Conservation (phyloP, 2,113 vertebrate genomes). For the Hypomesus transpacificus region DNA sequence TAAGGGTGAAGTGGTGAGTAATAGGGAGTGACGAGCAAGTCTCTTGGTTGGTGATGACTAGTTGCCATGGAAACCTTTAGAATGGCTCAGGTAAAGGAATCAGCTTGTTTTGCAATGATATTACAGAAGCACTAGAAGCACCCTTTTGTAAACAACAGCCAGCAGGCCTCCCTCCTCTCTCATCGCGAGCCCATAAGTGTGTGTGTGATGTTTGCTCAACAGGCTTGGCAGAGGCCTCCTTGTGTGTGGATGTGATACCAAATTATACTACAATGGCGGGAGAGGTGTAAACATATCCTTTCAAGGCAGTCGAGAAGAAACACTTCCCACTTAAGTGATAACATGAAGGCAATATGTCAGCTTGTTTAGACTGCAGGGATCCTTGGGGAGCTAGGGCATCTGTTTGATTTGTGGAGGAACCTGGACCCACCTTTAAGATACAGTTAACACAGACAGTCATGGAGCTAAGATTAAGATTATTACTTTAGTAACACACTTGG, state of each 20-base stretch:
- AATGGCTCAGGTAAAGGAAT: not conserved
- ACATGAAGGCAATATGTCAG: constrained; percentile 2
- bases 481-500: too few relatives aligned
- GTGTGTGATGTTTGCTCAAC: not conserved
- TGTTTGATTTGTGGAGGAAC: not conserved
- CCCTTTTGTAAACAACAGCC: not conserved
- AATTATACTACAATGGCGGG: constrained; percentile 4
- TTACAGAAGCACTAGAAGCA: not conserved
- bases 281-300: constrained; percentile 21
- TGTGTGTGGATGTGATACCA: not conserved
- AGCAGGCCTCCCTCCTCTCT: not conserved
- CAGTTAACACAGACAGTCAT: too few relatives aligned
- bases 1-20: not conserved
- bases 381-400: too few relatives aligned
- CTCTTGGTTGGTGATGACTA: not conserved
- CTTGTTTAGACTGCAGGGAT: not conserved
- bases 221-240: not conserved
- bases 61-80: constrained; percentile 5
- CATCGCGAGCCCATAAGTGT: not conserved
- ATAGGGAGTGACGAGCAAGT: not conserved
- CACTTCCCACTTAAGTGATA: not conserved
- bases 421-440: not conserved
- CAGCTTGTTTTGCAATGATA: not conserved
- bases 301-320: constrained; percentile 9
- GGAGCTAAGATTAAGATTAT: too few relatives aligned